Evolutionary conservation across 2,888 invertebrate genomes (phyloP), one percentile per base, ranked within the genome.

Genomic region (Dicranocentrus wangi): DNA sequence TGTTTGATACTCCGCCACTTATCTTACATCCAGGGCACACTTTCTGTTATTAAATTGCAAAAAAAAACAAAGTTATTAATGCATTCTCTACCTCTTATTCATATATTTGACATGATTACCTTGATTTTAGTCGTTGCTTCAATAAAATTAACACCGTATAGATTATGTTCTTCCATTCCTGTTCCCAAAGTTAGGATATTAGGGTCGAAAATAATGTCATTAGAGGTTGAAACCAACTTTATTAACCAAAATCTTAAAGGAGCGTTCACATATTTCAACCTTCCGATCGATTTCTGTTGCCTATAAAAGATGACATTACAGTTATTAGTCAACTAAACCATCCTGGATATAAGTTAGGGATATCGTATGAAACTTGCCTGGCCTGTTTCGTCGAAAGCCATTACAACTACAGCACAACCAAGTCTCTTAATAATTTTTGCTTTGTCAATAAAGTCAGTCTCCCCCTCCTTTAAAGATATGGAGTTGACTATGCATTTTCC

Each of bases 131-230:
- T 87, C 1, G 89, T 89, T 8, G 91, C 90, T 82, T 90, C 89
- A 76, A 92, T 90, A 87, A 91, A 91, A 82, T 89, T 87, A 19
- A 90, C 88, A 15, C 90, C 91, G 87, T 92, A 92, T 7, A 87
- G 87, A 82, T 90, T 89, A 87, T 91, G 91, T 84, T 92, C 91
- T 65, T 91, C 90, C 88, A 92, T 91, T 25, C 91, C 91, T 2
- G 91, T 92, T n/a, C 90, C 91, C 77, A 91, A 90, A 1, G 91
- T 91, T 43, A 92, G 88, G 85, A 91, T 91, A 87, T 92, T 91
- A 3, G 82, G 82, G 53, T 82, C 82, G 88, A 91, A 91, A 82
- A 91, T 91, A 83, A 91, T 90, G 87, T 91, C 91, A 85, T 89
- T 89, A 1, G 90, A n/a, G 89, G 84, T 91, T 89, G 87, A 91